These are phyloP conservation scores for Coleophora flavipennella DNA, from an alignment of 2,888 invertebrate genomes.

Conservation along the genomic window DNA sequence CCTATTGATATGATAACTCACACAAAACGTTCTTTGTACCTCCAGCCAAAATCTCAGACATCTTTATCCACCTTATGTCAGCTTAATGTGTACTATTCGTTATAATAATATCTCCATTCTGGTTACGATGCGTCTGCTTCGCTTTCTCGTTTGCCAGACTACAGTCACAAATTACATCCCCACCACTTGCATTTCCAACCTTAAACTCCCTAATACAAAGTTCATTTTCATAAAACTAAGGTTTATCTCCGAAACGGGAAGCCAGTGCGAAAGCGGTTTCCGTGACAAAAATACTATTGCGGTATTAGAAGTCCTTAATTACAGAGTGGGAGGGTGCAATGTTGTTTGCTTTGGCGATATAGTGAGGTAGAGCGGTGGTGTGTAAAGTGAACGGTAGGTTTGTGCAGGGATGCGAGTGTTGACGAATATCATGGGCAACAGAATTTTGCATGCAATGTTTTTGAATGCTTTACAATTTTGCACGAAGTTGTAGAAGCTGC, in stretches of 20 bases:
- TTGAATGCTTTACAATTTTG: no score
- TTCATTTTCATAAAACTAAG: constrained; percentile 18
- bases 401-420: no score
- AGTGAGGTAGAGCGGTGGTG: constrained; percentile 19
- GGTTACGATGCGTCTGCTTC: constrained; percentile 20
- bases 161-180: constrained; percentile 6
- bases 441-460: no score
- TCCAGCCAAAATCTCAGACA: no score
- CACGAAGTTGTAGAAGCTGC: no score
- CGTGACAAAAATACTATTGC: constrained; percentile 12
- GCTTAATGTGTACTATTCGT: constrained; percentile 11
- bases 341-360: constrained; percentile 12
- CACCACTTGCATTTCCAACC: not conserved
- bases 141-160: constrained; percentile 9
- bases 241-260: constrained; percentile 16
- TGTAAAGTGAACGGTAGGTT: constrained; percentile 31
- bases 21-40: constrained; percentile 18
- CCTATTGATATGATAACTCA: no score
- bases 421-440: no score
- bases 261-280: constrained; percentile 18
- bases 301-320: constrained; percentile 14
- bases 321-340: constrained; percentile 14
- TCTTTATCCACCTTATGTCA: no score
- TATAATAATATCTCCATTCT: constrained; percentile 40
- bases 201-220: constrained; percentile 15